Base-by-base conservation (phyloP, 1,140 invertebrate genomes). In the Mesaphorura yosii region DNA sequence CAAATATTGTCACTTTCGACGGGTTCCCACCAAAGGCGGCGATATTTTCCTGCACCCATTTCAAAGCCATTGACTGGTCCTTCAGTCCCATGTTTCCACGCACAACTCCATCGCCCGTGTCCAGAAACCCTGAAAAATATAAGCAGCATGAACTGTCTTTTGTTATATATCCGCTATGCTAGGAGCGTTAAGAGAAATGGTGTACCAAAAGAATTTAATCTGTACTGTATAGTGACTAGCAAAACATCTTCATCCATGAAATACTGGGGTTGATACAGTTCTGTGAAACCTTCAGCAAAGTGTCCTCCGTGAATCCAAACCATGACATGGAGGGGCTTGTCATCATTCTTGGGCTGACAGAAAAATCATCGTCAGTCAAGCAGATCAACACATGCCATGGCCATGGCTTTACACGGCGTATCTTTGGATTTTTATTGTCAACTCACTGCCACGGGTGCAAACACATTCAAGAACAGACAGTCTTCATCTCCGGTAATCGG, bases 21-120 rank as follows among this genome's bases (percentile, higher is more conserved):
- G 87, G 79, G 72, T 96, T 89, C 1, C 90, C 92, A 17, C 88
- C 88, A 65, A 96, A 95, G 51, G 81, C 79, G 1, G 77, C 84
- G 26, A 95, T 88, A 67, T 95, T 94, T 68, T 93, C 86, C 65
- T 92, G 85, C 38, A 51, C 38, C 48, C 48, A 51, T 20, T 26
- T 17, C 6, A 51, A 31, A 23, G 20, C 31, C 6, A 51, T 7
- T 6, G 5, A 19, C 17, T 17, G 10, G 20, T 51, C 48, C 48
- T 51, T 51, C 5, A 51, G 12, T 22, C 48, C 48, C 48, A 51
- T 51, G 23, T 51, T 51, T n/a, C 50, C 50, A 22, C 25, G 17
- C 10, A 51, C 25, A 19, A 51, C 6, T 28, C 12, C 25, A 28
- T 44, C 40, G 10, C 40, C 40, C 6, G 50, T 51, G 20, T 42